Base-by-base conservation (phyloP, 2,797 vertebrate species). In the Sparus aurata region DNA sequence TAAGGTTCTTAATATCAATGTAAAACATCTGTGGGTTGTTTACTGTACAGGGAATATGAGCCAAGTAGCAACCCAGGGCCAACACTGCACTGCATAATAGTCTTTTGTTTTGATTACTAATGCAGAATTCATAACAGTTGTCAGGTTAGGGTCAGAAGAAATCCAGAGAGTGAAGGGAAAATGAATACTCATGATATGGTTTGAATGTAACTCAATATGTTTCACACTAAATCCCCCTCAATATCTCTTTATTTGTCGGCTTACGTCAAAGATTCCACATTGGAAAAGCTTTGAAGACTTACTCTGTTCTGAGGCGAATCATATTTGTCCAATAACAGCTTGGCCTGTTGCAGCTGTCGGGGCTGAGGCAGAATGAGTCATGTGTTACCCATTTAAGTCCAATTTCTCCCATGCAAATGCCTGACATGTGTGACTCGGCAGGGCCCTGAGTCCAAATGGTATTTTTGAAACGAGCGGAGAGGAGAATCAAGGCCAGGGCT, bases 1-100 rank as follows among this genome's bases (percentile, higher is more conserved):
- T 91, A 91, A 91, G 89, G 87, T 92, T 89, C 85, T 94, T 93
- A 91, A 91, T 92, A 93, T 94, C 91, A 89, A 93, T 94, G 90
- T 90, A 88, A 92, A 93, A 94, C 93, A 94, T 94, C 92, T 94
- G 91, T 91, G 90, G 82, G 87, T 85, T 91, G 91, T 93, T 94
- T 92, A 93, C 88, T 83, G 93, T 88, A 88, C 87, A 49, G 84
- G 79, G 84, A 90, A 92, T 82, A 73, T 80, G 89, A 92, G 85
- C 90, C 91, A 90, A 92, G 86, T 52, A 88, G 83, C 84, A 85
- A 89, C 71, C 74, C 9, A 81, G 70, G 85, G 74, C 89, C 77
- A 79, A 69, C 71, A 9, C 72, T 10, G 50, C 6, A 20, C 86
- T 81, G 75, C 87, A 90, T 89, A 92, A 90, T 87, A 87, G 85